Evolutionary conservation across 2,113 vertebrate species (phyloP), one percentile per base, ranked within the genome.

Genomic region (Steatornis caripensis): DNA sequence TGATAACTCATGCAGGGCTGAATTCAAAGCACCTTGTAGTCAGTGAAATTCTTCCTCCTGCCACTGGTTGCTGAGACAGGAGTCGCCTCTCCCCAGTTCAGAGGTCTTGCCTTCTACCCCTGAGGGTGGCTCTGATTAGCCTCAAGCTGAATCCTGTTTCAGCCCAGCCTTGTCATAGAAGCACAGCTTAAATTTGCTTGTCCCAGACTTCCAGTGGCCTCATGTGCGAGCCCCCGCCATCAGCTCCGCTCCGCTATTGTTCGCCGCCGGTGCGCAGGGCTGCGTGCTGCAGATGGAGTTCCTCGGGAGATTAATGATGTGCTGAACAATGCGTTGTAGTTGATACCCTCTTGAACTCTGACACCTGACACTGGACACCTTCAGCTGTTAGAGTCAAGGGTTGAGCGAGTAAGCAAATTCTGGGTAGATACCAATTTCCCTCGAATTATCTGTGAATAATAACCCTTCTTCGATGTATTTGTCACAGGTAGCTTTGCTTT

Each of bases 291-390:
- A 60, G 95, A 92, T 72, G 95, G 75, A 93, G 80, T 6, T 95
- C 86, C 75, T 80, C 1, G 0, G 81, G 78, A 96, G 84, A 88
- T 94, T 91, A 95, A 94, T 95, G 89, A 76, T 84, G 95, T 94
- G 66, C 76, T 60, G 94, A 97, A 97, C 93, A 95, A 84, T 79
- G 57, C 20, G 0, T 37, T 91, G 88, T 66, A 89, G 75, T 49
- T 74, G 90, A 95, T 97, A 96, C 75, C 88, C 84, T 92, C 92
- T 91, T 95, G 94, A 97, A 92, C 97, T 91, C 91, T 89, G 96
- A 93, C 95, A 94, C 54, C 80, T 95, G 84, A 95, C 82, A 84
- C 70, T 41, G 79, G 75, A 78, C 95, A 93, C 89, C 83, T 96
- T 65, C 79, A 61, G 71, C 78, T 76, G 79, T 8, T 64, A 53